phyloP scores from a whole-genome alignment of 2,888 invertebrate species.

The Xanthia togata region DNA sequence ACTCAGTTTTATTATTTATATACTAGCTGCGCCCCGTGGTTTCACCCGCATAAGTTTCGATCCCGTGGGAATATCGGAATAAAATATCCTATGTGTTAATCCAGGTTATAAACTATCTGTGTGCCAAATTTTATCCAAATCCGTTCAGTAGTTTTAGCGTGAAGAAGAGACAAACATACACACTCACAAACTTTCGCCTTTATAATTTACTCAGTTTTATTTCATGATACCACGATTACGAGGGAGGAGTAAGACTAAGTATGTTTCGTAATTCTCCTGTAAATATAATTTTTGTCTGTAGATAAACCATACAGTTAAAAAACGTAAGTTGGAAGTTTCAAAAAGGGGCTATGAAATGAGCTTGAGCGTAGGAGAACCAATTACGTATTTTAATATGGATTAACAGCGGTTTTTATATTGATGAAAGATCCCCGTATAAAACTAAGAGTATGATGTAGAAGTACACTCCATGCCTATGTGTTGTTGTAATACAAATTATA shows the following conservation, averaged over 20 bases:
- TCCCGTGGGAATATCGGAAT: too few relatives aligned
- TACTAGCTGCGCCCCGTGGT: too few relatives aligned
- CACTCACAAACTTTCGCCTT: too few relatives aligned
- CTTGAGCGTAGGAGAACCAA: neutral
- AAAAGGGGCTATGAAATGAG: neutral
- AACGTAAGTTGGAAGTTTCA: neutral
- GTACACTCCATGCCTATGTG: neutral
- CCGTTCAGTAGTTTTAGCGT: too few relatives aligned
- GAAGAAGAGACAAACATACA: too few relatives aligned
- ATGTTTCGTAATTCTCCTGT: neutral
- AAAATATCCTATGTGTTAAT: too few relatives aligned
- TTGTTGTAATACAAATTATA: neutral
- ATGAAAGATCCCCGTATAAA: neutral
- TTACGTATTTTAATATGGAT: neutral
- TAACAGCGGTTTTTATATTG: neutral
- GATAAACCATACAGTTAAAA: neutral
- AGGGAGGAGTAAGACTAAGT: neutral
- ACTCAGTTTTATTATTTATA: neutral
- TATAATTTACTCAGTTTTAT: neutral
- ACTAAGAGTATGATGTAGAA: neutral
- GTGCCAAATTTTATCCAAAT: too few relatives aligned
- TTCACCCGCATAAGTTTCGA: too few relatives aligned
- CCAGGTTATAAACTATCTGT: too few relatives aligned
- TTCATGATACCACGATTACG: neutral
- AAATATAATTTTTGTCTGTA: neutral